phyloP scores from a whole-genome alignment of 2,888 invertebrate species.

The Lithosia quadra region DNA sequence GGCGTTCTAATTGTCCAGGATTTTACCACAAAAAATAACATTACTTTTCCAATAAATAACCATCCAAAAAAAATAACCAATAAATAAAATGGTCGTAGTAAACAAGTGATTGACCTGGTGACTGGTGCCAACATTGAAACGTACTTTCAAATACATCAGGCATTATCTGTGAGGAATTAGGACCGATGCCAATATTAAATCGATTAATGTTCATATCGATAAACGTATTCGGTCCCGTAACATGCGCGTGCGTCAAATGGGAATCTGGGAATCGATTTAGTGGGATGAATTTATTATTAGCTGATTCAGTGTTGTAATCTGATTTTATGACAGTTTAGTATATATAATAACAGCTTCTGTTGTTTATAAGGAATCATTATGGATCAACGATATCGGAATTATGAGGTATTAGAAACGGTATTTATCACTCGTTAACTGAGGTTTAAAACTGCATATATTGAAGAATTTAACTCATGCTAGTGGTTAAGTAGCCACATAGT shows the following conservation, averaged over 20 bases:
- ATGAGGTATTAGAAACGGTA: background rate
- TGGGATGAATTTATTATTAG: constrained; percentile 16
- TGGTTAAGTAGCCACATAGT: no score
- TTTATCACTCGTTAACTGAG: no score
- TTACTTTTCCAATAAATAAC: background rate
- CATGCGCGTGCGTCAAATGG: constrained; percentile 24
- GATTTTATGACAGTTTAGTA: background rate
- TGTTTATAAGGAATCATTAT: background rate
- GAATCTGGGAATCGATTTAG: constrained; percentile 8
- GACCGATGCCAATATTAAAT: constrained; percentile 46
- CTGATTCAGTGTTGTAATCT: constrained; percentile 14
- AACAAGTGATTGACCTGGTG: constrained; percentile 21
- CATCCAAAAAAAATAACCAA: background rate
- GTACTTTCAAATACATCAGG: constrained; percentile 30
- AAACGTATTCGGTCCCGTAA: constrained; percentile 20
- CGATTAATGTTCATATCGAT: constrained; percentile 43
- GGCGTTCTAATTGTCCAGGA: no score
- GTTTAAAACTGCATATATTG: no score
- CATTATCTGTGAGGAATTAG: constrained; percentile 41
- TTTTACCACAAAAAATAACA: background rate
- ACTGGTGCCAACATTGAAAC: constrained; percentile 18
- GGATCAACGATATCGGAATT: background rate
- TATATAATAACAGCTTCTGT: background rate
- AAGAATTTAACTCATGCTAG: no score
- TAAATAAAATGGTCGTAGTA: background rate